Evolutionary conservation across 2,113 vertebrate species (phyloP), one percentile per base, ranked within the genome.

Genomic region (Numida meleagris): DNA sequence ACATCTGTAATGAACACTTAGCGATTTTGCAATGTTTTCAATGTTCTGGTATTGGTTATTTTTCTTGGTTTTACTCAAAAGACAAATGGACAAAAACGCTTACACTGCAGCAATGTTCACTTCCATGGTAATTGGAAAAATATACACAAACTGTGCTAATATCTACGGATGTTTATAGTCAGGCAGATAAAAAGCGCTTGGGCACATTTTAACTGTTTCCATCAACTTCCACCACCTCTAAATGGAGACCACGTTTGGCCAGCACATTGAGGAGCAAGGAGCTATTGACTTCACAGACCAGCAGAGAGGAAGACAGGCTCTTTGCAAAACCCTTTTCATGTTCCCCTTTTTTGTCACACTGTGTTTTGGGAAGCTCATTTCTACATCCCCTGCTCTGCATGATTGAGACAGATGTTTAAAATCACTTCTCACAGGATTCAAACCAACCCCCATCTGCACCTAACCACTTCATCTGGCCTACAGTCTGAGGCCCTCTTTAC

Each of bases 51-150:
- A 72, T 46, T 91, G 86, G 80, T 96, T 95, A 90, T 95, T 96
- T 95, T 94, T 95, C 93, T 96, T 96, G 80, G 88, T 89, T 94
- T 95, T 95, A 62, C 76, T 88, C 88, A 88, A 91, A 96, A 96
- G 91, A 83, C 76, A 96, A 94, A 91, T 88, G 80, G 75, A 88
- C 61, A 45, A 88, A 95, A 97, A 89, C 84, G 90, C 91, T 96
- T 93, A 95, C 73, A 66, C 68, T 90, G 76, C 93, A 95, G 86
- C 82, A 96, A 73, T 90, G 40, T 71, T 94, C 80, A 83, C 85
- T 95, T 96, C 93, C 73, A 91, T 7, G 14, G 43, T 95, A 96
- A 96, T 80, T 95, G 89, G 73, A 95, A 95, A 96, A 95, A 94
- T 93, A 93, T 90, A 93, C 40, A 95, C 46, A 94, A 93, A 93